These are phyloP conservation scores for Chrysogorgia sp. DNA, from an alignment of 92 coral and sea anemone species.

Conservation along the genomic window DNA sequence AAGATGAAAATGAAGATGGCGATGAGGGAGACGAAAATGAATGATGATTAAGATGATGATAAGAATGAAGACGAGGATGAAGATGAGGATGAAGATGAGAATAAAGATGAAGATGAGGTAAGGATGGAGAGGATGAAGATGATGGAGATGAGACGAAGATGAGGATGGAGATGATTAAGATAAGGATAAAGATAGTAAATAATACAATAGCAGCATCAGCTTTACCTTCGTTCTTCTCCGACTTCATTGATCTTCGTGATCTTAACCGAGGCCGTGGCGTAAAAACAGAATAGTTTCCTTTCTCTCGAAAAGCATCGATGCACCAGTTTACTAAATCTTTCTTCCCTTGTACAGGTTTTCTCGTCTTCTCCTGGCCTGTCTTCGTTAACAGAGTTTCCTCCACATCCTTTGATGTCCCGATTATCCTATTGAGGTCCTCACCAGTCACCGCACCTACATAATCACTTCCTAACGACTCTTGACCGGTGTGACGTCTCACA, in stretches of 20 bases:
- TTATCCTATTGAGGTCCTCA: neutral
- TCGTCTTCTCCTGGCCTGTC: slow-evolving; percentile 1
- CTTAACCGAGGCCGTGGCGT: slow-evolving; percentile 20
- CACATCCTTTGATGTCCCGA: neutral
- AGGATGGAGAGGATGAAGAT: no score
- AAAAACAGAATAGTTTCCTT: slow-evolving; percentile 22
- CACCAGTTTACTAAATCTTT: slow-evolving; percentile 37
- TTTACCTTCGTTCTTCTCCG: slow-evolving; percentile 10
- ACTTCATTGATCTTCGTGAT: slow-evolving; percentile 17
- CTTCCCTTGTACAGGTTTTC: neutral
- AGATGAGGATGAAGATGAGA: no score
- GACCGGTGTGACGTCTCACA: neutral
- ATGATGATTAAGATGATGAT: no score
- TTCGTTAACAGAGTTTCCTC: no score
- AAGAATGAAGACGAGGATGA: no score
- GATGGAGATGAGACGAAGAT: no score
- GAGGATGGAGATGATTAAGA: no score
- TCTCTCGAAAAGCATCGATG: slow-evolving; percentile 17
- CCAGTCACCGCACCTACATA: neutral
- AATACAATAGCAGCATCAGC: neutral
- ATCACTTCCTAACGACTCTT: neutral
- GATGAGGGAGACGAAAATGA: no score
- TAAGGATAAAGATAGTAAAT: no score
- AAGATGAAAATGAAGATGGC: no score
- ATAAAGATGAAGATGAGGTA: no score